phyloP scores from a whole-genome alignment of 2,888 invertebrate genomes.

The Rhaphigaster nebulosa region DNA sequence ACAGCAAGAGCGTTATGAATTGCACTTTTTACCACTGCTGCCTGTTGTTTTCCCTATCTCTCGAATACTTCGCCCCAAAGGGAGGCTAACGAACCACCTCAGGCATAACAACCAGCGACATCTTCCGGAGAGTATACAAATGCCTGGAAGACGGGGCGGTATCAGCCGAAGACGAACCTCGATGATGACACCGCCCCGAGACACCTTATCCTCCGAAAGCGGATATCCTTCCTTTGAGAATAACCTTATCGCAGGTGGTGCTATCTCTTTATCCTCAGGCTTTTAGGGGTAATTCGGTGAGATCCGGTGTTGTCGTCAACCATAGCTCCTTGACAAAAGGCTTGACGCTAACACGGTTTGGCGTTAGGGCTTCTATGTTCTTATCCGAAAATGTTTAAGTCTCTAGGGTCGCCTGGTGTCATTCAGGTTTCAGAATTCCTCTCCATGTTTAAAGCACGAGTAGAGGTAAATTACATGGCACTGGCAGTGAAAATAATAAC shows the following conservation, averaged over 20 bases:
- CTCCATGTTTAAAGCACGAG: background rate
- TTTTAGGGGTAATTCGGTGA: conserved; percentile 32
- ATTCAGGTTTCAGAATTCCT: background rate
- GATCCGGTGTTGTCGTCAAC: conserved; percentile 32
- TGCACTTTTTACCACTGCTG: background rate
- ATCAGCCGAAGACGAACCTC: conserved; percentile 2
- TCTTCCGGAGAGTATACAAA: conserved; percentile 24
- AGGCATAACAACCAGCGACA: background rate
- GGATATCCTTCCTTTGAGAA: conserved; percentile 8
- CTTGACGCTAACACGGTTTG: background rate
- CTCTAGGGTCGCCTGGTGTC: background rate
- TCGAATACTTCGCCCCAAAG: background rate
- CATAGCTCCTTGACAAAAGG: background rate
- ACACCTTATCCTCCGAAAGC: conserved; percentile 25
- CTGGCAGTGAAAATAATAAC: too few relatives aligned
- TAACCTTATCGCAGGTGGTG: background rate
- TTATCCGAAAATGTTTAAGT: conserved; percentile 1
- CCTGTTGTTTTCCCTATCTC: background rate
- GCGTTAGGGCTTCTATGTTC: background rate
- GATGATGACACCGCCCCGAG: conserved; percentile 21
- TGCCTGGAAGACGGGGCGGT: background rate
- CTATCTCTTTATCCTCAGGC: conserved; percentile 16
- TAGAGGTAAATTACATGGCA: background rate
- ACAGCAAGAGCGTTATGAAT: background rate
- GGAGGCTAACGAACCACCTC: background rate